Evolutionary conservation across 2,113 vertebrate genomes (phyloP).

Genomic region (Thunnus thynnus): DNA sequence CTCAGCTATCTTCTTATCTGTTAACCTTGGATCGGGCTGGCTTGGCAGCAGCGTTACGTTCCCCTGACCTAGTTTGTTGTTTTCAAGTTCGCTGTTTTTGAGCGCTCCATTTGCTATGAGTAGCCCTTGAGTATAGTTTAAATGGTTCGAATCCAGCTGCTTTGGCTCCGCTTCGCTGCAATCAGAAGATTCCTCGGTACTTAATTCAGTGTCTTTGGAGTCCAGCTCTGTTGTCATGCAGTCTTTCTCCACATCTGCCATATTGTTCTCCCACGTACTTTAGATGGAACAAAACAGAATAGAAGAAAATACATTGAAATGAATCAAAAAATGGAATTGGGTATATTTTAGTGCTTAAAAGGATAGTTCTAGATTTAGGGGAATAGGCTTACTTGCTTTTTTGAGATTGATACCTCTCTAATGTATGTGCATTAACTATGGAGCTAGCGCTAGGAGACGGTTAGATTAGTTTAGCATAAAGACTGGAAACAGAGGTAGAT

Average conservation of each 20-base stretch:
- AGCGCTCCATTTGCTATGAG: slow-evolving; percentile 10
- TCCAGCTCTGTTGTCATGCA: slow-evolving; percentile 19
- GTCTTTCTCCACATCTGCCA: slow-evolving; percentile 29
- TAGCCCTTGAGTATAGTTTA: slow-evolving; percentile 20
- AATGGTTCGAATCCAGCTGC: slow-evolving; percentile 25
- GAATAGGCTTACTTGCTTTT: background rate
- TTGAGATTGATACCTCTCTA: background rate
- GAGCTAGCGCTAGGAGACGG: background rate
- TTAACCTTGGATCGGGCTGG: slow-evolving; percentile 6
- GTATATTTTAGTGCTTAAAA: background rate
- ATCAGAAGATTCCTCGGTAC: background rate
- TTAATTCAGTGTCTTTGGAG: slow-evolving; percentile 22
- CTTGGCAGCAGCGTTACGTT: slow-evolving; percentile 32
- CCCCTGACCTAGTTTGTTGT: background rate
- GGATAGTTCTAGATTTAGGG: background rate
- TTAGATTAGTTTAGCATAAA: background rate
- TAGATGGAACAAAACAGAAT: background rate
- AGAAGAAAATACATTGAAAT: background rate
- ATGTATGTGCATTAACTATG: background rate
- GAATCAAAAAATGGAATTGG: background rate
- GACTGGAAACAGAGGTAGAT: background rate
- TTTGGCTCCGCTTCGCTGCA: slow-evolving; percentile 28
- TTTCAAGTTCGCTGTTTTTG: slow-evolving; percentile 33
- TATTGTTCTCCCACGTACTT: slow-evolving; percentile 35
- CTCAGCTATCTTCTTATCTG: slow-evolving; percentile 30